These are phyloP conservation scores for Laspeyria flexula DNA, from an alignment of 2,888 invertebrate species.

Conservation along the genomic window DNA sequence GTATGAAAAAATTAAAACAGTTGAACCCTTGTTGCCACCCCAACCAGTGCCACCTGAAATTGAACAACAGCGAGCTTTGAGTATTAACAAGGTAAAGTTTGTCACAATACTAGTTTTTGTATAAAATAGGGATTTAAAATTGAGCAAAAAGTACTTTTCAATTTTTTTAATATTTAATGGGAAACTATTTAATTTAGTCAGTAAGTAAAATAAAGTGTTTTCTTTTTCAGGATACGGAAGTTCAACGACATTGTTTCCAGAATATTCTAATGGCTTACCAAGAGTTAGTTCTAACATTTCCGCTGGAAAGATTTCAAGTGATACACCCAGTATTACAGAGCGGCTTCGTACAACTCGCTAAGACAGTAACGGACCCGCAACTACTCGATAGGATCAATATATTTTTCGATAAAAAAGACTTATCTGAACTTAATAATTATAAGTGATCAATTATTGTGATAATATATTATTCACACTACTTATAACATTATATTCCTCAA, in stretches of 20 bases:
- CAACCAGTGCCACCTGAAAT: conserved; percentile 93
- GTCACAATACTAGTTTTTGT: too few species aligned
- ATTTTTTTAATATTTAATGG: too few species aligned
- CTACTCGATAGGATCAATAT: conserved; percentile 82
- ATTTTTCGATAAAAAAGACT: conserved; percentile 83
- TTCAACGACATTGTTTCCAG: conserved; percentile 93
- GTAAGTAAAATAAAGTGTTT: not conserved
- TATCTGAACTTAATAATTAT: conserved; percentile 74
- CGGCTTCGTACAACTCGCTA: conserved; percentile 77
- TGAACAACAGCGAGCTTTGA: conserved; percentile 92
- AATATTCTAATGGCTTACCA: conserved; percentile 95
- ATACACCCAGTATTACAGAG: conserved; percentile 75
- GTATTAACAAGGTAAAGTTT: conserved; percentile 91
- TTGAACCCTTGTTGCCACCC: conserved; percentile 84
- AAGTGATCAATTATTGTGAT: conserved; percentile 77
- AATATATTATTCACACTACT: conserved; percentile 58
- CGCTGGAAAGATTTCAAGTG: conserved; percentile 86
- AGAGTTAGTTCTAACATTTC: conserved; percentile 89
- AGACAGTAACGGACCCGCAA: conserved; percentile 79
- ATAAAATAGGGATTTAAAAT: too few species aligned
- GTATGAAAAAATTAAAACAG: conserved; percentile 64
- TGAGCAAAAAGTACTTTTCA: too few species aligned
- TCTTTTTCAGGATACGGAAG: conserved; percentile 91
- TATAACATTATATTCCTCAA: conserved; percentile 68
- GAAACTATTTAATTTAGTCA: too few species aligned